Evolutionary conservation across 1,140 invertebrate species (phyloP).

Genomic region (Bilobella aurantiaca): DNA sequence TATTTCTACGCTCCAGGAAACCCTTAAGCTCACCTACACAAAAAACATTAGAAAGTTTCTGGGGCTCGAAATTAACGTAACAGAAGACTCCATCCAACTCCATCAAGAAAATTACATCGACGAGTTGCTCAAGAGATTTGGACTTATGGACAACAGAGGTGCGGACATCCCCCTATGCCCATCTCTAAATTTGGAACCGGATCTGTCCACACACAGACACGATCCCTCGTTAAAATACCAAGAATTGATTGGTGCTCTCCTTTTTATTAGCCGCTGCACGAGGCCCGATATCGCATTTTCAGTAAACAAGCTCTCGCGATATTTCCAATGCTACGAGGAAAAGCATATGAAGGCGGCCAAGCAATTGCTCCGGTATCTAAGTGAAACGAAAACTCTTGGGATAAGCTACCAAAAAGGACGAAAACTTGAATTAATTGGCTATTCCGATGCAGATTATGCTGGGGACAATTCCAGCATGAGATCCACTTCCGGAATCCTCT

Average conservation of each 20-base stretch:
- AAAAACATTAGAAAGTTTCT: not conserved
- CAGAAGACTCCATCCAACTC: not conserved
- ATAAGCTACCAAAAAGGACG: constrained; percentile 1
- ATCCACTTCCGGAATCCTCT: not conserved
- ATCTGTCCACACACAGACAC: not conserved
- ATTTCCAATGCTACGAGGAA: constrained; percentile 37
- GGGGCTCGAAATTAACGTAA: not conserved
- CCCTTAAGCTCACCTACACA: not conserved
- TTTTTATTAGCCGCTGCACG: constrained; percentile 3
- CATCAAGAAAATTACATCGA: not conserved
- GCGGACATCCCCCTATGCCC: not conserved
- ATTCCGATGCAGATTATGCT: not conserved
- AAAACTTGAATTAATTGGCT: not conserved
- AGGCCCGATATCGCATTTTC: not conserved
- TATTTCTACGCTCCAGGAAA: not conserved
- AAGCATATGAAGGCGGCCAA: constrained; percentile 42
- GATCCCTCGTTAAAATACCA: not conserved
- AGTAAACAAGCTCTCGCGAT: constrained; percentile 20
- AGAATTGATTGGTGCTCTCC: not conserved
- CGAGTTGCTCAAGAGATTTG: not conserved
- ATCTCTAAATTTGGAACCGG: not conserved
- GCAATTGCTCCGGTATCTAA: constrained; percentile 42
- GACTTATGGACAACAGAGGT: not conserved
- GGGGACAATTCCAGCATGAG: not conserved
- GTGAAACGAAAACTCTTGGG: constrained; percentile 37